phyloP scores from a whole-genome alignment of 2,888 invertebrate species.

The Trichopria drosophilae region DNA sequence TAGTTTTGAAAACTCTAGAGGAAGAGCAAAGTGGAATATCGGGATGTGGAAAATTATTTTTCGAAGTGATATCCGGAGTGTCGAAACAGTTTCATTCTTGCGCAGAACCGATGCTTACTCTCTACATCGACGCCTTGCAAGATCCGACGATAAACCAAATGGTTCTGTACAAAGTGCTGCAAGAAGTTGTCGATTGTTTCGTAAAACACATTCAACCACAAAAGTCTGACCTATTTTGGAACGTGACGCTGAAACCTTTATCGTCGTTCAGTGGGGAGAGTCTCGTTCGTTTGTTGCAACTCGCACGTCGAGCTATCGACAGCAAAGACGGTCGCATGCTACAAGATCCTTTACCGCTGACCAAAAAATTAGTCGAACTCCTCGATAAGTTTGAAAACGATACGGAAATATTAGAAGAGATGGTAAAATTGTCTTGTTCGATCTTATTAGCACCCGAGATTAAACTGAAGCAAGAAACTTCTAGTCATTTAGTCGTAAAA shows the following conservation, averaged over 20 bases:
- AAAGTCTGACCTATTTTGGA: constrained; percentile 72
- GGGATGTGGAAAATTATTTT: constrained; percentile 85
- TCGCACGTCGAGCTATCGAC: constrained; percentile 63
- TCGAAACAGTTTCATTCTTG: constrained; percentile 84
- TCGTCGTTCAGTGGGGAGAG: constrained; percentile 54
- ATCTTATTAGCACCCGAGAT: constrained; percentile 62
- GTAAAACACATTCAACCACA: constrained; percentile 66
- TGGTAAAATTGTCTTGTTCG: constrained; percentile 42
- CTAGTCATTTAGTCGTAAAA: constrained; percentile 70
- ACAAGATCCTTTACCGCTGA: constrained; percentile 64
- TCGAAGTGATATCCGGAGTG: constrained; percentile 85
- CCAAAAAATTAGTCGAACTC: constrained; percentile 59
- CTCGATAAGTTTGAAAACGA: constrained; percentile 40
- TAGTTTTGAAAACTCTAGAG: constrained; percentile 70
- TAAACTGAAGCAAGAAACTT: constrained; percentile 72
- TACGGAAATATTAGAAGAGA: constrained; percentile 36
- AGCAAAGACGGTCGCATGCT: constrained; percentile 69
- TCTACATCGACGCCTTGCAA: constrained; percentile 68
- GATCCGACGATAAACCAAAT: constrained; percentile 57
- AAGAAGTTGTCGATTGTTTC: constrained; percentile 68
- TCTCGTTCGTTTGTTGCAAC: constrained; percentile 60
- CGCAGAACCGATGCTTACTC: constrained; percentile 70
- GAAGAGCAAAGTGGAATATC: constrained; percentile 69
- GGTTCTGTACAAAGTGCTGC: constrained; percentile 67
- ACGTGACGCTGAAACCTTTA: constrained; percentile 55